Conservation (phyloP, 2,797 vertebrate species). For the Peromyscus aztecus region DNA sequence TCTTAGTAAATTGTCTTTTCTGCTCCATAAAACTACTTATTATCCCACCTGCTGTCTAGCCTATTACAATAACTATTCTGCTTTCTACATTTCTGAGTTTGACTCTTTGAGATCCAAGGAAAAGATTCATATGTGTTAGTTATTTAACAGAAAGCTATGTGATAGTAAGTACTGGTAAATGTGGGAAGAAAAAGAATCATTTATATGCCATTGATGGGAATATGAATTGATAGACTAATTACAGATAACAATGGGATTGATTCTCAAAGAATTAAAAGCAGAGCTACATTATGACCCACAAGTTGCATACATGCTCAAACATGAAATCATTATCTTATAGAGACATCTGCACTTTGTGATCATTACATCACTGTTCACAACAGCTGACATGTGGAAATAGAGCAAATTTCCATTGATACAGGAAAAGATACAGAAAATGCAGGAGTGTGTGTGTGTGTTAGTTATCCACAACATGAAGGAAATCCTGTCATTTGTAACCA, state of each 20-base stretch:
- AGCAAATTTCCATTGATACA: not conserved
- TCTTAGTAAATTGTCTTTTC: not conserved
- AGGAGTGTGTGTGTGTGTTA: not conserved
- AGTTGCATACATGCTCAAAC: not conserved
- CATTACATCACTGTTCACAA: not conserved
- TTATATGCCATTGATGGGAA: not conserved
- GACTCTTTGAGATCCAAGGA: not conserved
- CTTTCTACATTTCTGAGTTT: not conserved
- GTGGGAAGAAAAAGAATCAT: not conserved
- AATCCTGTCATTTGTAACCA: not conserved
- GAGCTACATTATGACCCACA: not conserved
- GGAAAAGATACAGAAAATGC: not conserved
- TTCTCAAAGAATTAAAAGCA: not conserved
- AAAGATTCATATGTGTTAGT: not conserved
- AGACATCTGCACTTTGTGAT: not conserved
- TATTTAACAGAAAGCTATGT: not conserved
- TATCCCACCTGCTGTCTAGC: not conserved
- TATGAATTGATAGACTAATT: not conserved
- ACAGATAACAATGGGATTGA: not conserved
- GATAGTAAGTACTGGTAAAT: not conserved
- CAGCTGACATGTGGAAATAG: not conserved
- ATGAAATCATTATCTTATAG: not conserved
- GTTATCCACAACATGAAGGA: not conserved
- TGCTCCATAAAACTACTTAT: not conserved
- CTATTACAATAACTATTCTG: fast-evolving